Conservation (phyloP, 1,140 invertebrate species). For the Nebria ingens region DNA sequence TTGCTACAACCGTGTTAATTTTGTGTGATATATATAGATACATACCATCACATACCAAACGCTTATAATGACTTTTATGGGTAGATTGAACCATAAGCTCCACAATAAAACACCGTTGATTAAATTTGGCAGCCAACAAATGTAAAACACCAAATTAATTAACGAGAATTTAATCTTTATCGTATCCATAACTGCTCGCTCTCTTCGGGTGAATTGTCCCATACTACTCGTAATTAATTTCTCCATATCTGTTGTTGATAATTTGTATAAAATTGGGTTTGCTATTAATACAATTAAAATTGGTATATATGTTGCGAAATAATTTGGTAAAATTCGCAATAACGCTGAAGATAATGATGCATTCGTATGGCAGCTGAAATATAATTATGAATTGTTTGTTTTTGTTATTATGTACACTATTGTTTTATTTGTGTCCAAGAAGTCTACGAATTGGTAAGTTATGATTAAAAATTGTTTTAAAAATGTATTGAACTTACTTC, state of each 20-base stretch:
- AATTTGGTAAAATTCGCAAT: constrained; percentile 65
- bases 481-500: too few relatives aligned
- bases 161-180: constrained; percentile 62
- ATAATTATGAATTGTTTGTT: neutral
- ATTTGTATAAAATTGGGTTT: constrained; percentile 60
- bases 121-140: constrained; percentile 74
- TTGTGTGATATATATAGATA: too few relatives aligned
- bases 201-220: constrained; percentile 55
- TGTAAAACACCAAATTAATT: constrained; percentile 66
- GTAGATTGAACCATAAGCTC: constrained; percentile 63
- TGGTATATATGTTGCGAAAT: constrained; percentile 61
- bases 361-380: constrained; percentile 60
- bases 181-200: constrained; percentile 56
- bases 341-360: constrained; percentile 45
- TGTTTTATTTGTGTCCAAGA: neutral
- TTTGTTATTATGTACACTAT: neutral
- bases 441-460: neutral
- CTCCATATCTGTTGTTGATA: constrained; percentile 52
- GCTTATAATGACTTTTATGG: constrained; percentile 51
- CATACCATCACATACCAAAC: constrained; percentile 75
- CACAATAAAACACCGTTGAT: constrained; percentile 65
- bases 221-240: constrained; percentile 47
- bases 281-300: constrained; percentile 61
- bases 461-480: too few relatives aligned
- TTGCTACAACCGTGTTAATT: too few relatives aligned